A percentile compares a stretch with the other conserved stretches of the same genome.
Conservation (phyloP, 1,140 invertebrate genomes). For the Drosophila willistoni region DNA sequence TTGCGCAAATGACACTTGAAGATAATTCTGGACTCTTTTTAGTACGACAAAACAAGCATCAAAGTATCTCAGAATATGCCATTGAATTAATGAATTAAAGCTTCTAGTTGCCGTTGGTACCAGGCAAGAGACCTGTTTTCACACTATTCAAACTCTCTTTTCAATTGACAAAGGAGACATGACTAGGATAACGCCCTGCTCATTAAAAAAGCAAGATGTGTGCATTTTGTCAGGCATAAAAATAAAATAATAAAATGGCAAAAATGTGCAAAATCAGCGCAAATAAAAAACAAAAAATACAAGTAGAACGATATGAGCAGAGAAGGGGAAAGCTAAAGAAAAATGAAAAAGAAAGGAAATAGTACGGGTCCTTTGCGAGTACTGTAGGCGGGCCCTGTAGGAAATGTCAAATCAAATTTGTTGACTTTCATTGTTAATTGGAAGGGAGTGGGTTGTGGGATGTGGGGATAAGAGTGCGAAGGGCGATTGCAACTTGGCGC, state of each 20-base stretch:
- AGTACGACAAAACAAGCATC: no score
- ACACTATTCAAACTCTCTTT: not conserved
- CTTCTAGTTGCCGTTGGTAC: not conserved
- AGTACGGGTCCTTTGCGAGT: constrained; percentile 14
- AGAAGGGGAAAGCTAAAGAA: not conserved
- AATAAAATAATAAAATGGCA: constrained; percentile 72
- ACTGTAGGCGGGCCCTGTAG: constrained; percentile 34
- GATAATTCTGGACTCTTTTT: no score
- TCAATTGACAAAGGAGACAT: constrained; percentile 54
- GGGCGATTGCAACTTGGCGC: constrained; percentile 52
- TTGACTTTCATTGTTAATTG: constrained; percentile 75
- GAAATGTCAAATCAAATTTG: constrained; percentile 81
- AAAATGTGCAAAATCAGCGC: constrained; percentile 71
- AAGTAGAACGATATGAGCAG: not conserved
- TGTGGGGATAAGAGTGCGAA: not conserved
- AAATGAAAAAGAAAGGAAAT: constrained; percentile 2
- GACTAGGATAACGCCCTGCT: constrained; percentile 44
- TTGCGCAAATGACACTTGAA: no score
- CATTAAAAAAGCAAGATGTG: constrained; percentile 73
- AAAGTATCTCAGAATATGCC: no score
- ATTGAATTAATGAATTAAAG: no score
- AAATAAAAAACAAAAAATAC: constrained; percentile 24
- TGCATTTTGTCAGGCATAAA: constrained; percentile 68
- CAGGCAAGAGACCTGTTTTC: not conserved
- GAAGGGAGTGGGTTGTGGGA: constrained; percentile 15